Evolutionary conservation across 2,888 invertebrate species (phyloP).

Genomic region (Pandemis corylana): DNA sequence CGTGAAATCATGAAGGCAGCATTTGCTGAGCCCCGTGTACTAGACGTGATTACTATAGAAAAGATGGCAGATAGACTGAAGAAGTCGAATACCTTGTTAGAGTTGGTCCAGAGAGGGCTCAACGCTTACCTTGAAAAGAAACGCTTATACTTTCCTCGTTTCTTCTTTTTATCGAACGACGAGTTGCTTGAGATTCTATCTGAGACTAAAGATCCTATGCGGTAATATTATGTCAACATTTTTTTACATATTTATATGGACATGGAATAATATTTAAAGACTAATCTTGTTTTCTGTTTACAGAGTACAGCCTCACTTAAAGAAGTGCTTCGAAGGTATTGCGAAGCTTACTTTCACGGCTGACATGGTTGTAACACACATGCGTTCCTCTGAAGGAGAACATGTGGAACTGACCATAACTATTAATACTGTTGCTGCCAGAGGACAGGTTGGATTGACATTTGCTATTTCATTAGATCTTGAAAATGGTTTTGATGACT

Average conservation of each 20-base stretch:
- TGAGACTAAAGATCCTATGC: slow-evolving; percentile 97
- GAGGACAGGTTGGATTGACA: slow-evolving; percentile 89
- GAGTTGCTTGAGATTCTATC: slow-evolving; percentile 97
- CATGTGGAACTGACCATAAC: slow-evolving; percentile 89
- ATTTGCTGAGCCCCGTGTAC: slow-evolving; percentile 90
- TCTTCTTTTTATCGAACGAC: slow-evolving; percentile 98
- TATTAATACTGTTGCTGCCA: slow-evolving; percentile 93
- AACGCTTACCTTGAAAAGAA: slow-evolving; percentile 98
- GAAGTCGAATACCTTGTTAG: slow-evolving; percentile 94
- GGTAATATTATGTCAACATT: slow-evolving; percentile 75
- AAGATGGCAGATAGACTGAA: slow-evolving; percentile 96
- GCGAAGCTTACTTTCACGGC: slow-evolving; percentile 93
- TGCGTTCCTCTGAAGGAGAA: slow-evolving; percentile 95
- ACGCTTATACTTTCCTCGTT: slow-evolving; percentile 95
- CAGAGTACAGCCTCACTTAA: slow-evolving; percentile 97
- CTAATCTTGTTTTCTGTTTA: slow-evolving; percentile 10
- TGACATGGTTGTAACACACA: slow-evolving; percentile 93
- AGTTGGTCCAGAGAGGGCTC: slow-evolving; percentile 96
- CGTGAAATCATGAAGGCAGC: slow-evolving; percentile 96
- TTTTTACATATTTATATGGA: not conserved
- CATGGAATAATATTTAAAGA: not conserved
- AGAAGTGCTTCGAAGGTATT: slow-evolving; percentile 98
- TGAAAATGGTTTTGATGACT: not conserved
- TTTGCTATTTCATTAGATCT: not conserved
- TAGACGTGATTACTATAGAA: slow-evolving; percentile 94